These are phyloP conservation scores for Polymixis lichenea DNA, from an alignment of 2,888 invertebrate species.

Conservation along the genomic window DNA sequence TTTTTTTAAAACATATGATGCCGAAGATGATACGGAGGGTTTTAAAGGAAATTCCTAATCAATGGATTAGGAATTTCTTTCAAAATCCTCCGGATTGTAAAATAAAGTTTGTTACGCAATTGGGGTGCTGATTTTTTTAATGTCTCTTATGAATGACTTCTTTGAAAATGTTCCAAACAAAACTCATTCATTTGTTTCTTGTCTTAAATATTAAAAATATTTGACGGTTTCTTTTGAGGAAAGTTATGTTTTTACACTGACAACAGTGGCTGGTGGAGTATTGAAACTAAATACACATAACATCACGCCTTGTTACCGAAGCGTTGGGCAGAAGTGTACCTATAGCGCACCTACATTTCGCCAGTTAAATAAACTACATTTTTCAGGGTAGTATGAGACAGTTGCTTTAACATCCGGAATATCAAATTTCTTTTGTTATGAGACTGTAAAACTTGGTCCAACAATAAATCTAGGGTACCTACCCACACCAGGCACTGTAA, in stretches of 20 bases:
- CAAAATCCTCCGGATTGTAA: not conserved
- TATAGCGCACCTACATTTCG: too few relatives aligned
- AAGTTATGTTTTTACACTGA: not conserved
- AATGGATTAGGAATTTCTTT: not conserved
- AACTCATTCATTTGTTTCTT: not conserved
- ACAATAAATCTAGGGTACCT: conserved; percentile 35
- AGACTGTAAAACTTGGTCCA: not conserved
- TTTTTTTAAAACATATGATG: not conserved
- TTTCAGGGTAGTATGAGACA: not conserved
- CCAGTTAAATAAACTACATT: not conserved
- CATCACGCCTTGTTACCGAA: too few relatives aligned
- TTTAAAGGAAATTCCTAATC: too few relatives aligned
- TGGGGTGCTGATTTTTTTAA: not conserved
- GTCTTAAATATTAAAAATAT: not conserved
- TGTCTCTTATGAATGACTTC: not conserved
- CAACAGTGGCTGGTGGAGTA: not conserved
- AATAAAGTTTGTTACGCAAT: not conserved
- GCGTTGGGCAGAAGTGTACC: too few relatives aligned
- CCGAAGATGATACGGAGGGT: too few relatives aligned
- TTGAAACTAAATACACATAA: not conserved
- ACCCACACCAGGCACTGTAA: conserved; percentile 56
- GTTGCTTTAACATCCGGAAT: not conserved
- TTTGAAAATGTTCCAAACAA: conserved; percentile 1
- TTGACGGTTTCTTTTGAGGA: not conserved
- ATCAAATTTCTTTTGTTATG: not conserved